phyloP scores from a whole-genome alignment of 2,888 invertebrate genomes.

The Hirtodrosophila confusa region DNA sequence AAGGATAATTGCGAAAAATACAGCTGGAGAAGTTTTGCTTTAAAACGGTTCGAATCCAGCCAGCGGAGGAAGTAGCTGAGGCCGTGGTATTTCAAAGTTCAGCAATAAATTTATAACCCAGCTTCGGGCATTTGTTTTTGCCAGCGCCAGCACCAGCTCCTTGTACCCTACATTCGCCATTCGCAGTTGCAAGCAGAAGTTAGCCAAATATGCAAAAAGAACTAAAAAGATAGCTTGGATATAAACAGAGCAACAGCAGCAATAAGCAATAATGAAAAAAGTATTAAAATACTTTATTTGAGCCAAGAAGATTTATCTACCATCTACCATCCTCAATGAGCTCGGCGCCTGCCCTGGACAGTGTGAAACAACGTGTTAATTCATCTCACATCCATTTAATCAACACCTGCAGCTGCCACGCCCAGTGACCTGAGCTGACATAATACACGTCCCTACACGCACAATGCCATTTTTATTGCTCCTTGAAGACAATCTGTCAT shows the following conservation, averaged over 20 bases:
- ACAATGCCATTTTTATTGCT: slow-evolving; percentile 49
- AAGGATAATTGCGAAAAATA: slow-evolving; percentile 73
- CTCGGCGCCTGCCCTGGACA: not conserved
- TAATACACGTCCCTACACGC: slow-evolving; percentile 27
- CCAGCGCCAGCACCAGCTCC: not conserved
- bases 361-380: slow-evolving; percentile 34
- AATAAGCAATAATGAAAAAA: slow-evolving; percentile 60
- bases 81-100: slow-evolving; percentile 75
- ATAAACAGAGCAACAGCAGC: slow-evolving; percentile 27
- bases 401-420: slow-evolving; percentile 38
- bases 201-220: slow-evolving; percentile 50
- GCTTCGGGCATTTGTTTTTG: slow-evolving; percentile 50
- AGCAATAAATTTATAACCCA: slow-evolving; percentile 71
- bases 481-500: slow-evolving; percentile 62
- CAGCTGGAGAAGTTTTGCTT: slow-evolving; percentile 54
- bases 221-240: slow-evolving; percentile 14
- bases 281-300: slow-evolving; percentile 54
- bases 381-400: slow-evolving; percentile 48
- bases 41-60: slow-evolving; percentile 43
- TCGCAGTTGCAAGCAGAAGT: slow-evolving; percentile 20
- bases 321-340: slow-evolving; percentile 20
- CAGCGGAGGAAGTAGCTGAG: slow-evolving; percentile 42
- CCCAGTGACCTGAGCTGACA: slow-evolving; percentile 40
- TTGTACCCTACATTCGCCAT: not conserved
- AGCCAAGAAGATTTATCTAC: slow-evolving; percentile 53